phyloP scores from a whole-genome alignment of 1,140 invertebrate genomes.

The Aplysia californica region DNA sequence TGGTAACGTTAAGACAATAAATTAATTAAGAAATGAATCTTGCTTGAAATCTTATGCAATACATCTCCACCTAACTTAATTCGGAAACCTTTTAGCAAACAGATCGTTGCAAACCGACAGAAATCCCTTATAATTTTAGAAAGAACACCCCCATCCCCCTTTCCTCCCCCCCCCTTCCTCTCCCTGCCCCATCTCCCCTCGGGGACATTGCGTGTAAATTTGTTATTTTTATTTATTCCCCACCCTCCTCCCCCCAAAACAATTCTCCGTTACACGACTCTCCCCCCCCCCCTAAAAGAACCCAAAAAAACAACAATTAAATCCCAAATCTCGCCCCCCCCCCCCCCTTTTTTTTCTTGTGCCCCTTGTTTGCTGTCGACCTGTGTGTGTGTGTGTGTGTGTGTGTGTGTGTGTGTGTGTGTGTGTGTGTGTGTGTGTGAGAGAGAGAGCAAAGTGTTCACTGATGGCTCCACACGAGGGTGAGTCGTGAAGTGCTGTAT shows the following conservation, averaged over 20 bases:
- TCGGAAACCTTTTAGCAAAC: not conserved
- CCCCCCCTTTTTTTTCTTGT: not conserved
- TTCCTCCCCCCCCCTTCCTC: not conserved
- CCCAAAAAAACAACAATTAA: not conserved
- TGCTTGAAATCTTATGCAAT: not conserved
- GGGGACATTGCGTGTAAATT: no score
- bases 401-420: not conserved
- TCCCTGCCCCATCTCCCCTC: no score
- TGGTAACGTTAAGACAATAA: no score
- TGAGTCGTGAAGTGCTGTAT: no score
- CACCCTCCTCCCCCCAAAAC: not conserved
- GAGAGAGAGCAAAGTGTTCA: no score
- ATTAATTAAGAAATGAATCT: not conserved
- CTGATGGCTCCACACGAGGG: no score
- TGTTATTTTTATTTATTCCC: no score
- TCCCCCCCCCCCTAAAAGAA: not conserved
- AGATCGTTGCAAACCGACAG: not conserved
- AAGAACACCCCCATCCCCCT: not conserved
- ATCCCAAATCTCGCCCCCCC: not conserved
- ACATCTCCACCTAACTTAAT: not conserved
- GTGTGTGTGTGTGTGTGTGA: no score
- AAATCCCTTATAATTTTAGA: not conserved
- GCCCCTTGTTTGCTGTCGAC: not conserved
- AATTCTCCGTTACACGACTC: not conserved
- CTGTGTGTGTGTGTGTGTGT: not conserved